Evolutionary conservation across 1,140 invertebrate genomes (phyloP), one percentile per base, ranked within the genome.

Genomic region (Drosophila mojavensis): DNA sequence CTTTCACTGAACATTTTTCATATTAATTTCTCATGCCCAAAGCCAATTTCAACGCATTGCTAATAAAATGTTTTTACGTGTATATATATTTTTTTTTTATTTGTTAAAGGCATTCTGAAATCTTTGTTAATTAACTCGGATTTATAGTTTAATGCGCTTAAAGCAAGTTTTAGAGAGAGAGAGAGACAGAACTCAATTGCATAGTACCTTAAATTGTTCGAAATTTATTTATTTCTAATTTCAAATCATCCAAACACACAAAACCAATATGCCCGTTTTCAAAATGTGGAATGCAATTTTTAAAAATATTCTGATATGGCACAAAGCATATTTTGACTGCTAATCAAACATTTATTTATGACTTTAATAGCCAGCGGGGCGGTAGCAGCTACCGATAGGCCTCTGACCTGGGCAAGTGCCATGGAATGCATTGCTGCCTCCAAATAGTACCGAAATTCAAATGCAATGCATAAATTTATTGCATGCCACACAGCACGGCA

Each of bases 391-490:
- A n/a, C 20, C 55, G 61, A 72, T 64, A 48, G 66, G 24, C 53
- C 47, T 55, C 24, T 59, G 43, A 17, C 43, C 15, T n/a, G 43
- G 5, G n/a, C 43, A 15, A 17, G 43, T 26, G 10, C 20, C 68
- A 70, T 74, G 73, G 68, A 69, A 68, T 84, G 73, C 71, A 65
- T 67, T 64, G 53, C 26, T 64, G 45, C 43, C 72, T 36, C 51
- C 51, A 15, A 55, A 63, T 66, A 60, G 69, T 36, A 54, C 70
- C 64, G 59, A 77, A 84, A 74, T 74, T 58, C 71, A 69, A 85
- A 88, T 86, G 83, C 83, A 86, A 86, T 86, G 83, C 83, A 86
- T 88, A 86, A 86, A 86, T 86, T 86, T 86, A 88, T 88, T 67
- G 72, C 76, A 74, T 79, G 75, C 65, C 79, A 66, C 55, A 66